Base-by-base conservation (phyloP, 92 coral and sea anemone species). In the Diadumene lineata region DNA sequence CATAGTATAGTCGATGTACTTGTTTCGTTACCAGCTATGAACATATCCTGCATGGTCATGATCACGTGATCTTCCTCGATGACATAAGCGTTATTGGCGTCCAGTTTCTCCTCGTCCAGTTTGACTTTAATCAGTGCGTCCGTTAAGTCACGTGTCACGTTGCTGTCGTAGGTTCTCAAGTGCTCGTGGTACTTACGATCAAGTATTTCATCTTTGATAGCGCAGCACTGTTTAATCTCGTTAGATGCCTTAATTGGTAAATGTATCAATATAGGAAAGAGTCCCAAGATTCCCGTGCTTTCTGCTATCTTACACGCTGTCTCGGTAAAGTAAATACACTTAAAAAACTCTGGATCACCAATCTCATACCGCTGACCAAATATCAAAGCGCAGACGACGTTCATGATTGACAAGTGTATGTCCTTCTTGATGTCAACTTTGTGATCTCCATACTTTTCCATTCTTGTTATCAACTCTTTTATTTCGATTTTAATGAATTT, bases 11-110 rank as follows among this genome's bases (percentile, higher is more conserved):
- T 76, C 1, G 94, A 78, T 7, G 85, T 80, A 21, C 85, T 89
- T 26, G 93, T 89, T 43, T 89, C 88, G 34, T 80, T 68, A 1
- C 94, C 94, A 43, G 90, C 93, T 19, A 85, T 74, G 68, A 89
- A 89, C 53, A 79, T 64, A 69, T 89, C 94, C 65, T 77, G 86
- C 31, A 89, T 48, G 63, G 85, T 82, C 79, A 83, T 82, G 31
- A 81, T 81, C 71, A 85, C 68, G 46, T 89, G 87, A 30, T 81
- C 83, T 22, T 85, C 84, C 50, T 81, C 78, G 33, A 89, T 77
- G 4, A 77, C 66, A n/a, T n/a, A n/a, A n/a, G n/a, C n/a, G n/a
- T n/a, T n/a, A n/a, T 82, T 43, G 11, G 75, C 61, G 50, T 64
- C 58, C 31, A 24, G 55, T 19, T 58, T 62, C 7, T 77, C 84